Evolutionary conservation across 2,797 vertebrate genomes (phyloP).

Genomic region (Tragelaphus oryx): DNA sequence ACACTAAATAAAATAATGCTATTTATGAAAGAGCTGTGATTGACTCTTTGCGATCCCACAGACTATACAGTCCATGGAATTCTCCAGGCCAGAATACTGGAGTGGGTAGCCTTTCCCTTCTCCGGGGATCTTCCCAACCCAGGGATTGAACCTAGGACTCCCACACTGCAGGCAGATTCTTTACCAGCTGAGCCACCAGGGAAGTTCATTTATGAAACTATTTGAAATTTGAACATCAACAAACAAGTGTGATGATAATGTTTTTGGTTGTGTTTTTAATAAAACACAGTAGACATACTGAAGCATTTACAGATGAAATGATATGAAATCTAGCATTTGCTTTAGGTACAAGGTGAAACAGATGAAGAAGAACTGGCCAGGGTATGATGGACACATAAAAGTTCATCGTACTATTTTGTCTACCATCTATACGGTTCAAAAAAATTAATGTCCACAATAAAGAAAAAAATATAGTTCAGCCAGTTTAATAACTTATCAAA

Average conservation of each 20-base stretch:
- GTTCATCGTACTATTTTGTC: not conserved
- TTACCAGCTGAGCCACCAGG: not conserved
- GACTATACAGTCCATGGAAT: not conserved
- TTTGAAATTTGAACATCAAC: not conserved
- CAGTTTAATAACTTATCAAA: constrained; percentile 28
- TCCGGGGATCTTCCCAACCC: not conserved
- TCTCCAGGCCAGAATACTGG: not conserved
- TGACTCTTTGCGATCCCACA: not conserved
- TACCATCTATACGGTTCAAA: not conserved
- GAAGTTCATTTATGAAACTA: not conserved
- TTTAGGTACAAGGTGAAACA: not conserved
- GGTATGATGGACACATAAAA: not conserved
- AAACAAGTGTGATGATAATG: not conserved
- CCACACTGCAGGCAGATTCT: not conserved
- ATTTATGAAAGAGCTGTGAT: not conserved
- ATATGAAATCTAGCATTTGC: not conserved
- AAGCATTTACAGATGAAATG: not conserved
- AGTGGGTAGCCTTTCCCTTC: not conserved
- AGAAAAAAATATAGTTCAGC: not conserved
- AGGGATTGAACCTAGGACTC: not conserved
- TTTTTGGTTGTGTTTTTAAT: not conserved
- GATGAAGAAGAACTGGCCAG: not conserved
- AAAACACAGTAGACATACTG: not conserved
- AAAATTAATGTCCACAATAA: not conserved
- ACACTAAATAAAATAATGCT: not conserved